These are phyloP conservation scores for Micrasema minimum DNA, from an alignment of 1,140 invertebrate species.

Conservation along the genomic window DNA sequence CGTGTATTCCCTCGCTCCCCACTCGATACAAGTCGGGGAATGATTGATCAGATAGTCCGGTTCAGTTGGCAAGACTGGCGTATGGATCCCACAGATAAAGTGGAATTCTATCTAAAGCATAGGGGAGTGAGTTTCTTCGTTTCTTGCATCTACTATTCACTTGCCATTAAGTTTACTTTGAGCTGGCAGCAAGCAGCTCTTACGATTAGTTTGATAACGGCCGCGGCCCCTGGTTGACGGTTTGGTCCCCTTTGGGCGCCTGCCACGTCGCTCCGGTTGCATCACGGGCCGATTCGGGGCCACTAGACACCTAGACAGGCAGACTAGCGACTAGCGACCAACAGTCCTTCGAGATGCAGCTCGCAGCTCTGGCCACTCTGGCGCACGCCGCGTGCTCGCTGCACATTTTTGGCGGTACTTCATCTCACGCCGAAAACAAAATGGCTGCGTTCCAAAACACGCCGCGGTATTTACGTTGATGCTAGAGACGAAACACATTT, in stretches of 20 bases:
- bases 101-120: conserved; percentile 1
- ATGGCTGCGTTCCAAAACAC: conserved; percentile 6
- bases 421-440: background rate
- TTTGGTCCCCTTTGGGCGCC: background rate
- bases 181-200: background rate
- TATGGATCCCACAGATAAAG: conserved; percentile 24
- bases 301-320: background rate
- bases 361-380: too few relatives aligned
- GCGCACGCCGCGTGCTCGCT: background rate
- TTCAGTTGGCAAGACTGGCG: conserved; percentile 14
- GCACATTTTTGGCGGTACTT: background rate
- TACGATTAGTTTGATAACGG: background rate
- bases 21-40: conserved; percentile 11
- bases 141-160: background rate
- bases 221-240: background rate
- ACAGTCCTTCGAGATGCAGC: background rate
- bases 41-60: conserved; percentile 25
- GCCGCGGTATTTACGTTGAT: background rate
- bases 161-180: too few relatives aligned
- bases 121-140: background rate
- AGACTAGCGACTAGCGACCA: too few relatives aligned
- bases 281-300: background rate
- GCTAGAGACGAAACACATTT: background rate
- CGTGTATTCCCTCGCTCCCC: conserved; percentile 8
- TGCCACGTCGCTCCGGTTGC: conserved; percentile 4